Conservation (phyloP, 2,888 invertebrate genomes). For the Caenorhabditis plicata region DNA sequence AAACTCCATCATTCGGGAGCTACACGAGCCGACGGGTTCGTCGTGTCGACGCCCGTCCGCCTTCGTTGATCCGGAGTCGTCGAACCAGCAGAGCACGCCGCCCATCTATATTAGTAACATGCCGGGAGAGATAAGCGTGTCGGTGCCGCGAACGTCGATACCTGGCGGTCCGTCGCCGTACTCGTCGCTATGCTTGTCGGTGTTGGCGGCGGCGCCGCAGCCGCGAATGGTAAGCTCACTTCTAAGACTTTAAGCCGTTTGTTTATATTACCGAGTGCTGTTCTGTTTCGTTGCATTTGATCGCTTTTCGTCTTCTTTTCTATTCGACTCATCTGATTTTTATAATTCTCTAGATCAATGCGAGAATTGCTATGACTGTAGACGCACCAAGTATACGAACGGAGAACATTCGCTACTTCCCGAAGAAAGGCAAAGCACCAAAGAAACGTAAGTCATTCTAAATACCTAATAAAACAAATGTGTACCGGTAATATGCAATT, state of each 20-base stretch:
- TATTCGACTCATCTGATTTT: not conserved
- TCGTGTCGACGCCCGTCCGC: slow-evolving; percentile 16
- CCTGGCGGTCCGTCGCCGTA: slow-evolving; percentile 19
- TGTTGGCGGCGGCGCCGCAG: slow-evolving; percentile 25
- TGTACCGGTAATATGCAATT: too few species aligned
- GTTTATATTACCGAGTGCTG: not conserved
- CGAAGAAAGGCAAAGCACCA: slow-evolving; percentile 49
- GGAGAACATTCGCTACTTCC: slow-evolving; percentile 59
- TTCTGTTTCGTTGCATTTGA: not conserved
- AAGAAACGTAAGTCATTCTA: slow-evolving; percentile 48
- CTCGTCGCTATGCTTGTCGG: slow-evolving; percentile 30
- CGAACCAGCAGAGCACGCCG: slow-evolving; percentile 22
- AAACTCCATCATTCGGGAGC: slow-evolving; percentile 8
- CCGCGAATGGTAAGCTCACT: slow-evolving; percentile 32
- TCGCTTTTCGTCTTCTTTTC: slow-evolving; percentile 1
- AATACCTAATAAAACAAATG: too few species aligned
- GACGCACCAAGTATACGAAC: slow-evolving; percentile 54
- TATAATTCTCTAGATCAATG: slow-evolving; percentile 43
- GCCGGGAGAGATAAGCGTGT: slow-evolving; percentile 17
- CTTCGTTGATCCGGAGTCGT: slow-evolving; percentile 23
- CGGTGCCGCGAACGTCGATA: slow-evolving; percentile 15
- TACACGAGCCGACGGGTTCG: slow-evolving; percentile 12
- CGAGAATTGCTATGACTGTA: slow-evolving; percentile 50
- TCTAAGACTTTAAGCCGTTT: slow-evolving; percentile 9
- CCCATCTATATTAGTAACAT: slow-evolving; percentile 15